Evolutionary conservation across 2,888 invertebrate species (phyloP), one percentile per base, ranked within the genome.

Genomic region (Trissolcus brochymenae): DNA sequence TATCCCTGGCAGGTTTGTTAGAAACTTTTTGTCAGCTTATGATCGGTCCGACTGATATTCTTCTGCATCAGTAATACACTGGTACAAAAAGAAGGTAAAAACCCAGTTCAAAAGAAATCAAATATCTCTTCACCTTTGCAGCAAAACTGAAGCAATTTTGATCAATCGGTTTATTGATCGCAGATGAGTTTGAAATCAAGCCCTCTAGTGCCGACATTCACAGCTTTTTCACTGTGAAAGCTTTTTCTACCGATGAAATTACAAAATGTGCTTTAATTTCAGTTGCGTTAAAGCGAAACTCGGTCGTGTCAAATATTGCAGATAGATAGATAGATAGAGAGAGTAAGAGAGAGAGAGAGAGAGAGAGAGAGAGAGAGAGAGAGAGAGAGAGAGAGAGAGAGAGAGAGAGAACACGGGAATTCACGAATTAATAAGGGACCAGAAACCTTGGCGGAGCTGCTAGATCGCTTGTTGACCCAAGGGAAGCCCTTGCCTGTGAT

Each of bases 21-120:
- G 21, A 46, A 51, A 56, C 35, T 74, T 67, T 67, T 67, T 67
- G 62, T 74, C 67, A 57, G 56, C 61, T 61, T 62, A 67, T 53
- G 67, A 67, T 67, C 66, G 16, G 60, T 41, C 56, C 43, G 19
- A 4, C 29, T 54, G 66, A 73, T 73, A 73, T 51, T n/a, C 25
- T 43, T 19, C 50, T 73, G 66, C 61, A 65, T 72, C 40, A 25
- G 59, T 65, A 65, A 65, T 72, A 46, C 49, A 13, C 3, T 7
- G 46, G 11, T 17, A 43, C 62, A 43, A 14, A 16, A 51, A 50
- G 19, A 17, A 50, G 9, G 13, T 49, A 14, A 13, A 14, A 13
- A 16, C 6, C 7, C 4, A 4, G 11, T 19, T 51, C 14, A 14
- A 57, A 66, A 54, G 17, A 66, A 49, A 49, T 46, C 40, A 21